These are phyloP conservation scores for Excalfactoria chinensis DNA, from an alignment of 2,113 vertebrate species.

Conservation along the genomic window DNA sequence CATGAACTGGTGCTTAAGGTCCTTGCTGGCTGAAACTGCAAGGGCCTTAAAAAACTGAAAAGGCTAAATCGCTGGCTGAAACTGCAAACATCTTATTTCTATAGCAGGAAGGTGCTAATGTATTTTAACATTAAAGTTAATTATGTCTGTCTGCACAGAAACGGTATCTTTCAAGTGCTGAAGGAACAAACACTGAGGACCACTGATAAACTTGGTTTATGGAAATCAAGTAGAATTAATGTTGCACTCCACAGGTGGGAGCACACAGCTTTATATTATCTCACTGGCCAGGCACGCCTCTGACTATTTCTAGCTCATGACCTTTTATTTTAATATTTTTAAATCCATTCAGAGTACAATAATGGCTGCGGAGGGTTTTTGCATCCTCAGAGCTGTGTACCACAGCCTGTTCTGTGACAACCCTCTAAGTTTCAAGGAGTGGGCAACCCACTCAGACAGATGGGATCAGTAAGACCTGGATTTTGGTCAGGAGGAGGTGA, in stretches of 20 bases:
- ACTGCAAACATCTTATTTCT: neutral
- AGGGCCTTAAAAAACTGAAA: no score
- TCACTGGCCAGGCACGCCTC: conserved; percentile 3
- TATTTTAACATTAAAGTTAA: conserved; percentile 33
- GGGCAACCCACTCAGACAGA: neutral
- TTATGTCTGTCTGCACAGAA: neutral
- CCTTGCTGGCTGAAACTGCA: neutral
- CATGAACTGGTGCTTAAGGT: neutral
- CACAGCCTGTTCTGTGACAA: fast-evolving
- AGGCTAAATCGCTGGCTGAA: neutral
- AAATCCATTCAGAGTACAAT: neutral
- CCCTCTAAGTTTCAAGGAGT: neutral
- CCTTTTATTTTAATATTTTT: conserved; percentile 64
- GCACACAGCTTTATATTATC: conserved; percentile 61
- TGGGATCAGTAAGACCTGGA: neutral
- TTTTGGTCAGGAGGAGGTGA: neutral
- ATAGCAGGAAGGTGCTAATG: neutral
- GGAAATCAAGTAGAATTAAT: conserved; percentile 51
- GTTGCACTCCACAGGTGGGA: neutral
- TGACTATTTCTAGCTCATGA: conserved; percentile 39
- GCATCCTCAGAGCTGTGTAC: neutral
- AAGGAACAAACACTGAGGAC: conserved; percentile 44
- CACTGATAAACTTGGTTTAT: conserved; percentile 51
- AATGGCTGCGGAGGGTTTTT: neutral
- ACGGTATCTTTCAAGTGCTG: neutral